Base-by-base conservation (phyloP, 2,888 invertebrate species). In the Nebria salina region DNA sequence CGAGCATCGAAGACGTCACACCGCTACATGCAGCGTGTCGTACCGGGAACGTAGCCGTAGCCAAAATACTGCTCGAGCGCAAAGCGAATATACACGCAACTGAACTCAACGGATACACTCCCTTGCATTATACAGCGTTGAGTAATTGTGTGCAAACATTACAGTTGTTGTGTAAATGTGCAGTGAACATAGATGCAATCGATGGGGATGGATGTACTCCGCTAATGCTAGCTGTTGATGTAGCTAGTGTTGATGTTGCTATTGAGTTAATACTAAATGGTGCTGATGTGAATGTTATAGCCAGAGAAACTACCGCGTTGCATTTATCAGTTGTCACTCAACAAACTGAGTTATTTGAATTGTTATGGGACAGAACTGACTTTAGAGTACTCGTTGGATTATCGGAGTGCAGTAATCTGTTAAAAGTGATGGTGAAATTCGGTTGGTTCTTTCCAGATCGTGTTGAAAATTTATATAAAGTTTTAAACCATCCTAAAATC, bases 161-260 rank as follows among this genome's bases (percentile, higher is more conserved):
- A 1, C 26, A 73, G 41, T 65, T 78, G 41, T 20, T 78, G 15
- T 41, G 72, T 9, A 78, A 78, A 65, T 65, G 43, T 8, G 66
- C 65, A 26, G 68, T 65, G 9, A 77, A 81, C 34, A 41, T 82
- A 8, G 72, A 82, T 75, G 42, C 15, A 11, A 25, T 15, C 7
- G 77, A 80, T 65, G 75, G 70, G 41, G 81, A 82, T 65, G 81
- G 82, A 5, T 65, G 77, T 13, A 82, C 81, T 13, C 77, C 82
- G 1, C 65, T 82, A 26, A 82, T 82, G 81, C 54, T 81, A 42
- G 82, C 82, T 11, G 77, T 74, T n/a, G 75, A 77, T 81, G 78
- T 78, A 66, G 78, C 78, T 70, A 80, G 68, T 65, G 25, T 68
- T 11, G 75, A 77, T 65, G 75, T 82, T 15, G 77, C 76, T 20